Evolutionary conservation across 2,888 invertebrate species (phyloP).

Genomic region (Molorchus minor): DNA sequence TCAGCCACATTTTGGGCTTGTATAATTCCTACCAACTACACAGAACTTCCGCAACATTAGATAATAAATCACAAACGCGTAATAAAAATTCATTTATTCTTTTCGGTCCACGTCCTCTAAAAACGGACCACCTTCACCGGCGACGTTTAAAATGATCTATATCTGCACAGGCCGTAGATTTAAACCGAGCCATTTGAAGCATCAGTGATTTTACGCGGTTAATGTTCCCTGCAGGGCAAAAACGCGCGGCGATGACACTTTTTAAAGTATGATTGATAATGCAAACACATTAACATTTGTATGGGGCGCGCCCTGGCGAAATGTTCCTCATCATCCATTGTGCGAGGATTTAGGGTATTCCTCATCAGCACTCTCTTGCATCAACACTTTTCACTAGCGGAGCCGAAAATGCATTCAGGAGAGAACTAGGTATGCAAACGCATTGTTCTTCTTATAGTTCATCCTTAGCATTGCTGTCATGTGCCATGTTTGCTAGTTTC

Average conservation of each 20-base stretch:
- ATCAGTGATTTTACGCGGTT: slow-evolving; percentile 35
- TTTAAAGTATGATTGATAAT: slow-evolving; percentile 48
- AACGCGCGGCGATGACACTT: slow-evolving; percentile 38
- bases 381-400: slow-evolving; percentile 29
- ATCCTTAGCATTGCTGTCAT: too few species aligned
- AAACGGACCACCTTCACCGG: not conserved
- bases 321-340: not conserved
- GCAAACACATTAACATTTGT: slow-evolving; percentile 45
- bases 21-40: too few species aligned
- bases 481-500: not conserved
- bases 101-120: not conserved
- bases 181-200: slow-evolving; percentile 22
- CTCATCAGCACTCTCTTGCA: slow-evolving; percentile 37
- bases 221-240: slow-evolving; percentile 38
- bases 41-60: too few species aligned
- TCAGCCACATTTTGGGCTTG: too few species aligned
- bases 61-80: not conserved
- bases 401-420: slow-evolving; percentile 43
- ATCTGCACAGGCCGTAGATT: slow-evolving; percentile 2
- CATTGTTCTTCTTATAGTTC: too few species aligned
- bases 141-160: not conserved
- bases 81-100: not conserved
- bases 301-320: slow-evolving; percentile 22
- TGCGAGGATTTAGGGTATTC: not conserved
- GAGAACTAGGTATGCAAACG: slow-evolving; percentile 1